Conservation (phyloP, 2,888 invertebrate species). For the Tryphoninae sp. region DNA sequence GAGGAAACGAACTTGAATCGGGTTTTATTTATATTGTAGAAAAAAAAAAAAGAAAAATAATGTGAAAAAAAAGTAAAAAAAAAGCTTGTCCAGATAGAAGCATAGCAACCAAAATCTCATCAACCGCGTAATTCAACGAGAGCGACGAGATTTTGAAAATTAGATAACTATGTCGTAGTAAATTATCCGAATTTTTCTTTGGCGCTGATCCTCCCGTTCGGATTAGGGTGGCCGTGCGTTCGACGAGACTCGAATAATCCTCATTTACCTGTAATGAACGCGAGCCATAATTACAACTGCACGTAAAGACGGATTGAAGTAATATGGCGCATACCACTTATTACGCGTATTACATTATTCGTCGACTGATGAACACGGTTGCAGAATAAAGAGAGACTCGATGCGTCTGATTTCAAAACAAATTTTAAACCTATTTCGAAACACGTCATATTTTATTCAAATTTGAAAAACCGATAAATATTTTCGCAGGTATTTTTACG, state of each 20-base stretch:
- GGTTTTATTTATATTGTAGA: not conserved
- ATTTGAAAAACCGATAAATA: not conserved
- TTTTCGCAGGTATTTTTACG: not conserved
- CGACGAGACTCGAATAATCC: not conserved
- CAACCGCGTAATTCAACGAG: not conserved
- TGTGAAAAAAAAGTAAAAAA: not conserved
- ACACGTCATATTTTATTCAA: not conserved
- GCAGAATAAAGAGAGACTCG: not conserved
- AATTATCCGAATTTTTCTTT: not conserved
- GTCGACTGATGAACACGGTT: conserved; percentile 1
- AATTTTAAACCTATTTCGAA: not conserved
- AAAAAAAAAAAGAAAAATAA: not conserved
- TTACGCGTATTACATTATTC: not conserved
- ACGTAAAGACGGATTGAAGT: not conserved
- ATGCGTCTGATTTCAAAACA: not conserved
- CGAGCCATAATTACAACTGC: conserved; percentile 10
- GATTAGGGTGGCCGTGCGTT: not conserved
- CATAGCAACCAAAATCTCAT: not conserved
- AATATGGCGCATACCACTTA: not conserved
- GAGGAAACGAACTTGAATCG: not conserved
- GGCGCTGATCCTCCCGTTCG: not conserved
- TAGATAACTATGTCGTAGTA: not conserved
- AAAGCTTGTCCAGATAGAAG: not conserved
- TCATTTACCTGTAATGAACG: conserved; percentile 1
- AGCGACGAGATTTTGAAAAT: not conserved